Base-by-base conservation (phyloP, 2,797 vertebrate species). In the Platalea minor region DNA sequence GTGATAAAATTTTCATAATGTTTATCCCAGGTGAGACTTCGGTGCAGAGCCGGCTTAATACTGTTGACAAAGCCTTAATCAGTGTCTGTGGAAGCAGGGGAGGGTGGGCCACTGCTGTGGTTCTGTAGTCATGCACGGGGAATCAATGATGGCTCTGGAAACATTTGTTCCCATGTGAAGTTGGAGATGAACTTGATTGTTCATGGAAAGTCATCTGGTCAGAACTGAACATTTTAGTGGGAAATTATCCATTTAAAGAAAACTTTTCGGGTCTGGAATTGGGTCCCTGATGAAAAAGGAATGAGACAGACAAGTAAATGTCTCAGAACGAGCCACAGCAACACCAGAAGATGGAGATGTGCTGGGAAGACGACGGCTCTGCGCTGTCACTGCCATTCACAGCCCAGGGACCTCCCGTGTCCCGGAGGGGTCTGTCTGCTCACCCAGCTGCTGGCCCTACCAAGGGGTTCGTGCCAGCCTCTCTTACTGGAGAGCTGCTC, bases 361-460 rank as follows among this genome's bases (percentile, higher is more conserved):
- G 60, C n/a, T 7, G 15, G 60, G 51, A 74, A n/a, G 50, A 13
- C 1, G 39, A 37, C 0, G 4, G 37, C 12, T 72, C 37, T 83
- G 37, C 1, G 2, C 17, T 25, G 39, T 31, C 13, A 0, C 21
- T 17, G 37, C 56, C 10, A 3, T 35, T 31, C 1, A 2, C 46
- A 53, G 67, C 37, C 68, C 39, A 53, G 17, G 39, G 33, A 63
- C 57, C 48, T 45, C 13, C 68, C 5, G 1, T 31, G 56, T 72
- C 37, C 37, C 4, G 0, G 39, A 13, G 46, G 65, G 46, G 17
- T 65, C 50, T 39, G 18, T 39, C 41, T 64, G 69, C 50, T 46
- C n/a, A 7, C 25, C 26, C 48, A 25, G 13, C 46, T 13, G 2
- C 35, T 11, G 29, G 25, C 20, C 13, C 37, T 29, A 25, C 16